phyloP scores from a whole-genome alignment of 2,113 vertebrate genomes.

The Rostratula benghalensis region DNA sequence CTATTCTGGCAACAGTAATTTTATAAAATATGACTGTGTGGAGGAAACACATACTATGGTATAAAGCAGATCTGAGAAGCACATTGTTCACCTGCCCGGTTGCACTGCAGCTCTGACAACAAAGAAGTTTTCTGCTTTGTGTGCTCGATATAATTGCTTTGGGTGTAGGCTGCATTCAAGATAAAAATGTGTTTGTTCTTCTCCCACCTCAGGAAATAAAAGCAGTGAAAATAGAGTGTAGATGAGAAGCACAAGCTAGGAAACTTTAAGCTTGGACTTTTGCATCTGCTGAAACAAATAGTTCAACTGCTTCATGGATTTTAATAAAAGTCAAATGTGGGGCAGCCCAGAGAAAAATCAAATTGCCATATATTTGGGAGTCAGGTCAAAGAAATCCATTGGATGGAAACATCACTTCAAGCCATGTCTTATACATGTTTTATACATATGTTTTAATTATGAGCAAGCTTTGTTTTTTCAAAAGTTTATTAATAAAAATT shows the following conservation, averaged over 20 bases:
- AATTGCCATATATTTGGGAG: background rate
- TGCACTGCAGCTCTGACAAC: background rate
- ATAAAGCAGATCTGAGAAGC: background rate
- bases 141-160: slow-evolving; percentile 50
- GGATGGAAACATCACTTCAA: background rate
- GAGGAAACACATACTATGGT: background rate
- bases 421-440: background rate
- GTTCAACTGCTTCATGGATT: background rate
- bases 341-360: background rate
- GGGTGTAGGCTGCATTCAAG: slow-evolving; percentile 44
- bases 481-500: background rate
- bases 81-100: background rate
- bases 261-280: background rate
- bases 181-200: slow-evolving; percentile 41
- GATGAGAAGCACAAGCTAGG: background rate
- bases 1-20: background rate
- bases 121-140: slow-evolving; percentile 38
- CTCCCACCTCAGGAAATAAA: slow-evolving; percentile 25
- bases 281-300: background rate
- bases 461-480: background rate
- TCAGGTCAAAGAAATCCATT: background rate
- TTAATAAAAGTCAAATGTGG: background rate
- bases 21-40: background rate
- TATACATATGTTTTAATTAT: background rate
- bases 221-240: background rate